phyloP scores from a whole-genome alignment of 2,113 vertebrate genomes.

The Rhinogobius similis region DNA sequence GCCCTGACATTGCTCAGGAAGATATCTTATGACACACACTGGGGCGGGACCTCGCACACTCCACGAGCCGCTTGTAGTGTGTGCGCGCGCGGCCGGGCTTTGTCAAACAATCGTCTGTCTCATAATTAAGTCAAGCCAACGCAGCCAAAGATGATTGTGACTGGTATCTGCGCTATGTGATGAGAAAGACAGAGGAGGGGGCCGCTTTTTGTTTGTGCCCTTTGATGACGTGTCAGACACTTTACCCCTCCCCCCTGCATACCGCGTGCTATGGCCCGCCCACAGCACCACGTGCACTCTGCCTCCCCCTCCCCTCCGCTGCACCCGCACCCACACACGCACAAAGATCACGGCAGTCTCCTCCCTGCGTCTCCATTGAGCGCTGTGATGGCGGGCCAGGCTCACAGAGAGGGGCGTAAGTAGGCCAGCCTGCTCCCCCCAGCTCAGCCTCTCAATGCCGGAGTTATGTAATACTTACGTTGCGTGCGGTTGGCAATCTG shows the following conservation, averaged over 20 bases:
- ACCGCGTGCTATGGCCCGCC: constrained; percentile 65
- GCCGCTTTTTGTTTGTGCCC: constrained; percentile 54
- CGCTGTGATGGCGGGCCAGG: constrained; percentile 59
- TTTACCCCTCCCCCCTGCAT: constrained; percentile 47
- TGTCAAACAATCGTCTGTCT: not conserved
- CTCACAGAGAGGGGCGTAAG: constrained; percentile 47
- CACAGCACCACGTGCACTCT: constrained; percentile 64
- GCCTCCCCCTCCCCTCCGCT: constrained; percentile 36
- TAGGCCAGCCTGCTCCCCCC: constrained; percentile 57
- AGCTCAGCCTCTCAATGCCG: constrained; percentile 40
- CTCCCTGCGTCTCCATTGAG: constrained; percentile 58
- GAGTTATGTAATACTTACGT: constrained; percentile 74
- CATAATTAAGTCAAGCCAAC: not conserved
- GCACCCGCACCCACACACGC: constrained; percentile 62
- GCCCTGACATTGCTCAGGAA: constrained; percentile 70
- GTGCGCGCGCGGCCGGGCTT: not conserved
- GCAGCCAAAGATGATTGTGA: constrained; percentile 10
- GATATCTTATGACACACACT: constrained; percentile 71
- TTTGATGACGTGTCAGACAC: constrained; percentile 80
- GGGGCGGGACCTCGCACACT: constrained; percentile 62
- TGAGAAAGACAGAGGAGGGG: not conserved
- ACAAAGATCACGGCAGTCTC: constrained; percentile 63
- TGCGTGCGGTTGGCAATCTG: constrained; percentile 46
- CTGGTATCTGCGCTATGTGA: constrained; percentile 4
- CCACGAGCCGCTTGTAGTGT: not conserved